Evolutionary conservation across 1,140 invertebrate genomes (phyloP), one percentile per base, ranked within the genome.

Genomic region (Bombus fervidus): DNA sequence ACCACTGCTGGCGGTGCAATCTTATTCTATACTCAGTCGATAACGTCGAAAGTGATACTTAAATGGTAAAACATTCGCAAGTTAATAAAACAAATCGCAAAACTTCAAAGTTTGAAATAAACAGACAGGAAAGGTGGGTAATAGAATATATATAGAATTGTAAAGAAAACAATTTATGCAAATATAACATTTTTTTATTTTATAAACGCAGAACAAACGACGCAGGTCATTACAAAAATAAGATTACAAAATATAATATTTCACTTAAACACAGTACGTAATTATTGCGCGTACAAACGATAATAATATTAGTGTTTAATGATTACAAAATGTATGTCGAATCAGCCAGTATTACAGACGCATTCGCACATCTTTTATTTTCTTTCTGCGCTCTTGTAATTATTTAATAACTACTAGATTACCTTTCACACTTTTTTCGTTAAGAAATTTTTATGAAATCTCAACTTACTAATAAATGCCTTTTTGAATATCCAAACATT

Each of bases 211-310:
- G 91, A 71, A 89, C 68, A 69, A 91, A 87, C 79, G 77, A 80
- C 72, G 83, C 57, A 86, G 82, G 85, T 91, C 87, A 87, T 92
- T 93, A 92, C 68, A 93, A 93, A 92, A 93, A 93, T 93, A 93
- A 93, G 81, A 90, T 91, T 88, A 90, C 79, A 91, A 91, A 92
- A 91, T 91, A 84, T 91, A 86, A 91, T 85, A 86, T 89, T 86
- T 80, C 41, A 82, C 73, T 85, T 81, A 82, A 89, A 89, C 25
- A 53, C 47, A 86, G 74, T 73, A 78, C 57, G 57, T 87, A 87
- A 85, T 89, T 85, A 91, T 85, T 91, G 86, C 87, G 86, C 74
- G 66, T 88, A 90, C 34, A 85, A 86, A 90, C 81, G 76, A 75
- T 90, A 87, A 85, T 92, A 89, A 89, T 85, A 92, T 78, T 82